These are phyloP conservation scores for Mamestra configurata DNA, from an alignment of 1,140 invertebrate genomes.

Conservation along the genomic window DNA sequence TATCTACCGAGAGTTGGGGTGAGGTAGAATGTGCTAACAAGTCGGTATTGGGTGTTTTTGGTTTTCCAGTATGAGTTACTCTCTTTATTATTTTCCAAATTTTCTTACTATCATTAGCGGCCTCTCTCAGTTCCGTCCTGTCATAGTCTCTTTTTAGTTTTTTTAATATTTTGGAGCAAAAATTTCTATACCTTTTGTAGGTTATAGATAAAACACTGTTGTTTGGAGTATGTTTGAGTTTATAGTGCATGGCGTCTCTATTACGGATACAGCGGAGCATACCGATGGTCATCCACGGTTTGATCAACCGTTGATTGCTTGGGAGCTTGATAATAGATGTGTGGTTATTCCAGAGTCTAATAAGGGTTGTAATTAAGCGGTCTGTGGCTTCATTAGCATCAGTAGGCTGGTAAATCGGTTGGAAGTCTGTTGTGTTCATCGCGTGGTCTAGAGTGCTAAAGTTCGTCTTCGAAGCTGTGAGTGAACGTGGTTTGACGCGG, in stretches of 20 bases:
- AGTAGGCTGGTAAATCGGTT: neutral
- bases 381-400: conserved; percentile 10
- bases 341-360: neutral
- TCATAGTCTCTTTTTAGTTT: conserved; percentile 19
- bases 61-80: neutral
- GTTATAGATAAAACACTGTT: neutral
- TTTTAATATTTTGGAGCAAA: conserved; percentile 9
- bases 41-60: neutral
- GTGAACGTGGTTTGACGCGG: too few relatives aligned
- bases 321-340: neutral
- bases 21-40: neutral
- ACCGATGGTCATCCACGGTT: conserved; percentile 18
- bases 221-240: neutral
- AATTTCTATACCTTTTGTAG: conserved; percentile 26
- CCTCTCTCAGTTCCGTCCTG: neutral
- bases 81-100: conserved; percentile 25
- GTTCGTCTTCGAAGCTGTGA: neutral
- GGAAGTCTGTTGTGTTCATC: neutral
- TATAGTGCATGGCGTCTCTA: conserved; percentile 8
- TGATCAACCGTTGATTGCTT: neutral
- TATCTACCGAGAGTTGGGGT: neutral
- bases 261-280: conserved; percentile 4
- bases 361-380: neutral
- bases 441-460: neutral
- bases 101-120: conserved; percentile 11